Evolutionary conservation across 2,113 vertebrate genomes (phyloP).

Genomic region (Neogobius melanostomus): DNA sequence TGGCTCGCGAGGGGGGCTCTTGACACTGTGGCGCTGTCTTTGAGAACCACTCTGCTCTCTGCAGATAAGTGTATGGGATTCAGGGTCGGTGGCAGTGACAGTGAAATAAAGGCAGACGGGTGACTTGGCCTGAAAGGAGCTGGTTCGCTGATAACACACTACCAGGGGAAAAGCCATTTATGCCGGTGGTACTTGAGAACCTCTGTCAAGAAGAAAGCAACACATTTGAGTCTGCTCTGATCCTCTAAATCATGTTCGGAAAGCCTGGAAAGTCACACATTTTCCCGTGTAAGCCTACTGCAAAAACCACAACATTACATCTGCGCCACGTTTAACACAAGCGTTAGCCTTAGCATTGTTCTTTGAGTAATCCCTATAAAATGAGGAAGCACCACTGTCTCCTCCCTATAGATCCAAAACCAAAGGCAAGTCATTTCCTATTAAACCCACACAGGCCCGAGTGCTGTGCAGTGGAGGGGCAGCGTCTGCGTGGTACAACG

Average conservation of each 20-base stretch:
- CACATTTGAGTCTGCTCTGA: too few relatives aligned
- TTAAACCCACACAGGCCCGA: conserved; percentile 38
- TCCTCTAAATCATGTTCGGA: too few relatives aligned
- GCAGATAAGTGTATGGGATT: conserved; percentile 65
- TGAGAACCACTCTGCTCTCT: conserved; percentile 60
- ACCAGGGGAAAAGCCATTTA: conserved; percentile 15
- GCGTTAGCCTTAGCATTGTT: not conserved
- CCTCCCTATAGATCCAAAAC: conserved; percentile 50
- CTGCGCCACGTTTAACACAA: too few relatives aligned
- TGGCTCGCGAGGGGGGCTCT: conserved; percentile 40
- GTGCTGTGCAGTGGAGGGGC: conserved; percentile 27
- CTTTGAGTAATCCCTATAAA: conserved; percentile 32
- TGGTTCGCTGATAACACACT: conserved; percentile 1
- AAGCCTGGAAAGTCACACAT: too few relatives aligned
- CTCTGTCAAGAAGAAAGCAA: too few relatives aligned
- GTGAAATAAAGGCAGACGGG: not conserved
- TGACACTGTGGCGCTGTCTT: conserved; percentile 26
- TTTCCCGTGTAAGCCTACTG: too few relatives aligned
- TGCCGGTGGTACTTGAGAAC: too few relatives aligned
- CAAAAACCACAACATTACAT: too few relatives aligned
- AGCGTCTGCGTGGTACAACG: conserved; percentile 14
- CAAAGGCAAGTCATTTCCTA: conserved; percentile 57
- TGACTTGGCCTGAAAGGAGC: conserved; percentile 43
- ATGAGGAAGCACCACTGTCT: conserved; percentile 41
- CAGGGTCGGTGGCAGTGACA: conserved; percentile 45